Percentiles rank a stretch among this genome's conserved stretches.
Conservation (phyloP, 2,888 invertebrate species). For the Trachelus tabidus region DNA sequence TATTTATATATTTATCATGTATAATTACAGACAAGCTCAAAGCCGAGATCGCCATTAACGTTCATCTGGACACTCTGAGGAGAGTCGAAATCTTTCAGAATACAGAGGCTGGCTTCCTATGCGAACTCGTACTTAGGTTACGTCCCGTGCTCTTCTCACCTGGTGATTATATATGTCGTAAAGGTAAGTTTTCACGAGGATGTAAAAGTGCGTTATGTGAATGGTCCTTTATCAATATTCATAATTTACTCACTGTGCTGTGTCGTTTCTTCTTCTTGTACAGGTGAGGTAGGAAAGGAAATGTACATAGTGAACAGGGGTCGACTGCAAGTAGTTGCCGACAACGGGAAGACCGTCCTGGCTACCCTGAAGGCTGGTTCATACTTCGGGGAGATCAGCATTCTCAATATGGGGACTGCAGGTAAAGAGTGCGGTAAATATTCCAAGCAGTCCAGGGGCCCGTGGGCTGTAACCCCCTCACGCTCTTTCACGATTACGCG, state of each 20-base stretch:
- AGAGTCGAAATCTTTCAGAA: constrained; percentile 99
- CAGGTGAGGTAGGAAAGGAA: constrained; percentile 99
- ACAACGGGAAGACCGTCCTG: constrained; percentile 95
- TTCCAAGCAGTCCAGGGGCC: constrained; percentile 69
- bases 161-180: constrained; percentile 98
- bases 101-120: constrained; percentile 98
- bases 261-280: neutral
- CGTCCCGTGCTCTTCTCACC: constrained; percentile 97
- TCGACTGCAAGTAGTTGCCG: constrained; percentile 92
- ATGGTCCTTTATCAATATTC: neutral
- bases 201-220: neutral
- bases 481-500: constrained; percentile 26
- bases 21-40: constrained; percentile 85
- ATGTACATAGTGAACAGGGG: constrained; percentile 99
- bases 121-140: constrained; percentile 93
- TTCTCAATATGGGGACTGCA: constrained; percentile 99
- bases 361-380: constrained; percentile 98
- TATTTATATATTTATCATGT: neutral
- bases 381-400: constrained; percentile 99
- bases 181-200: constrained; percentile 75
- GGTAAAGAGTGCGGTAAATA: constrained; percentile 97
- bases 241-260: neutral
- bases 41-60: constrained; percentile 99
- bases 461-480: constrained; percentile 42
- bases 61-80: constrained; percentile 97